Evolutionary conservation across 2,113 vertebrate species (phyloP).

Genomic region (Triplophysa rosa): DNA sequence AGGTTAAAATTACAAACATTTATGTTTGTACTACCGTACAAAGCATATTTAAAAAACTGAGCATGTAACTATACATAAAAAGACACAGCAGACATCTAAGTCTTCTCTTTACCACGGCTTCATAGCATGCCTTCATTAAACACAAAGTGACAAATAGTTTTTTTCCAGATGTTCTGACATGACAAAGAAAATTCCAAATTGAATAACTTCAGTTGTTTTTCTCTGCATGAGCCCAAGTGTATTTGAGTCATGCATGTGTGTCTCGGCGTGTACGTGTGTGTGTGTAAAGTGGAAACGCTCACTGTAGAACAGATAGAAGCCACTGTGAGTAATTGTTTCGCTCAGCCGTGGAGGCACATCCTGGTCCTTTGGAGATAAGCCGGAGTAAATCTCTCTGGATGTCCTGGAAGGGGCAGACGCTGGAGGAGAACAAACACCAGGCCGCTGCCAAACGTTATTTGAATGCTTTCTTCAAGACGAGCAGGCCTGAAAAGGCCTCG

Average conservation of each 20-base stretch:
- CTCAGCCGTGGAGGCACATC: slow-evolving; percentile 68
- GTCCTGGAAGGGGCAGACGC: slow-evolving; percentile 65
- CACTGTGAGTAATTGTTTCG: slow-evolving; percentile 73
- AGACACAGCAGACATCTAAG: slow-evolving; percentile 2
- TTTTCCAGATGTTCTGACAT: slow-evolving; percentile 48
- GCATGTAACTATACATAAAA: slow-evolving; percentile 37
- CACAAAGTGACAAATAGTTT: slow-evolving; percentile 41
- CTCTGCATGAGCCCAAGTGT: slow-evolving; percentile 42
- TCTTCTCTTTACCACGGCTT: slow-evolving; percentile 31
- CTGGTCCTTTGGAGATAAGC: slow-evolving; percentile 77
- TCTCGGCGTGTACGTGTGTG: slow-evolving; percentile 43
- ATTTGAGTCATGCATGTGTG: slow-evolving; percentile 42
- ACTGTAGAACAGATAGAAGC: slow-evolving; percentile 63
- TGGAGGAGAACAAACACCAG: slow-evolving; percentile 68
- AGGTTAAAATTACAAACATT: too few species aligned
- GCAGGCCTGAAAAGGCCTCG: slow-evolving; percentile 61
- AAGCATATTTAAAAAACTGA: neutral
- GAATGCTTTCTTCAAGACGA: slow-evolving; percentile 70
- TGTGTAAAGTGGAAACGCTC: slow-evolving; percentile 63
- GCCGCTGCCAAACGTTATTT: slow-evolving; percentile 60
- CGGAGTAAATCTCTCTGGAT: slow-evolving; percentile 70
- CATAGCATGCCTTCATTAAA: slow-evolving; percentile 34
- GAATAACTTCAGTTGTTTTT: slow-evolving; percentile 39
- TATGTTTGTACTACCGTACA: neutral
- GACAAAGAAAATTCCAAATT: slow-evolving; percentile 52